phyloP scores from a whole-genome alignment of 1,140 invertebrate genomes.

The Meteorus sp. region DNA sequence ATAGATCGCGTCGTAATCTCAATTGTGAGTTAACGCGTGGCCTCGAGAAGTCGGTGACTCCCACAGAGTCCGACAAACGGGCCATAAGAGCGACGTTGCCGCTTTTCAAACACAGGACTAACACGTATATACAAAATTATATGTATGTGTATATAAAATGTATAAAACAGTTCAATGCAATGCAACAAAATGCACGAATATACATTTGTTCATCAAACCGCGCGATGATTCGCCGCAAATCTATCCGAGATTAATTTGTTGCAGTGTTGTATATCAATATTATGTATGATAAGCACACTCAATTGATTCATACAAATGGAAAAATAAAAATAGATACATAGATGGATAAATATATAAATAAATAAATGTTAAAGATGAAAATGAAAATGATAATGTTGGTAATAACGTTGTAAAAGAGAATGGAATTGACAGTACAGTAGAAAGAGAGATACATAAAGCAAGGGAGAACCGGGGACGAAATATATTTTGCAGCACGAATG shows the following conservation, averaged over 20 bases:
- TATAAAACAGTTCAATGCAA: too few species aligned
- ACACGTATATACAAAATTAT: conserved; percentile 1
- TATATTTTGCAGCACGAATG: not conserved
- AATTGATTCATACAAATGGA: too few species aligned
- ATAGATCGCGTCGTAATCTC: conserved; percentile 58
- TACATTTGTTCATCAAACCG: too few species aligned
- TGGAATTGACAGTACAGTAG: too few species aligned
- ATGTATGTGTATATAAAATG: too few species aligned
- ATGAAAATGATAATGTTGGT: too few species aligned
- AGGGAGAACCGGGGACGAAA: not conserved
- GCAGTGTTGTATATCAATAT: not conserved
- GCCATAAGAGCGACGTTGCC: conserved; percentile 31
- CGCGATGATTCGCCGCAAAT: not conserved
- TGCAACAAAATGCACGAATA: too few species aligned
- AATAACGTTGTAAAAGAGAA: too few species aligned
- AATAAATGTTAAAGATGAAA: too few species aligned
- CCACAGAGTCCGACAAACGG: conserved; percentile 30
- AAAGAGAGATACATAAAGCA: not conserved
- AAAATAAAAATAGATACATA: too few species aligned
- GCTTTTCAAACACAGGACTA: conserved; percentile 18
- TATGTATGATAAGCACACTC: not conserved
- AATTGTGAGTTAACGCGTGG: conserved; percentile 49
- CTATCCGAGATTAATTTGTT: conserved; percentile 4
- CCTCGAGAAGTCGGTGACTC: conserved; percentile 60
- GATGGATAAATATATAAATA: too few species aligned